Conservation (phyloP, 2,113 vertebrate species). For the Myotis brandtii region DNA sequence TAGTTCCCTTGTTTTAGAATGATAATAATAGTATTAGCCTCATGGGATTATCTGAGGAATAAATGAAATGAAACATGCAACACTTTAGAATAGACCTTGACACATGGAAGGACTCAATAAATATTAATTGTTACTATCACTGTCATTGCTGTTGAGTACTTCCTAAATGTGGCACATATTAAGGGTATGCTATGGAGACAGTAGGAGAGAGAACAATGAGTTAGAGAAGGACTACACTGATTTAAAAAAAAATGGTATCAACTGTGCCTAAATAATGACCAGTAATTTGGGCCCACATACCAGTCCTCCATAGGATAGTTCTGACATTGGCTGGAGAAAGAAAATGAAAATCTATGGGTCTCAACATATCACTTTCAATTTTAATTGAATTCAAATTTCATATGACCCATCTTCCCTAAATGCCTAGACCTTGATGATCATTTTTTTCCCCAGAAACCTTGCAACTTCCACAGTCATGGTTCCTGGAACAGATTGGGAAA, state of each 20-base stretch:
- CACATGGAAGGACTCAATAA: not conserved
- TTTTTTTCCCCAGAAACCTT: slow-evolving; percentile 54
- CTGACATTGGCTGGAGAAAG: not conserved
- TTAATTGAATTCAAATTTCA: slow-evolving; percentile 32
- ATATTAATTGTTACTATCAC: not conserved
- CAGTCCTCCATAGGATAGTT: not conserved
- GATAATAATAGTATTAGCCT: not conserved
- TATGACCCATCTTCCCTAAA: slow-evolving; percentile 51
- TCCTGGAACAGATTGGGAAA: not conserved
- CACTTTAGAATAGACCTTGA: not conserved
- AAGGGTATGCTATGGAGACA: not conserved
- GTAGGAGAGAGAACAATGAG: not conserved
- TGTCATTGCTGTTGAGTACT: not conserved
- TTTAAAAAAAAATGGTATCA: not conserved
- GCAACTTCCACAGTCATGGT: slow-evolving; percentile 16
- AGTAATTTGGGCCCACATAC: not conserved
- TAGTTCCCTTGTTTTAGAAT: not conserved
- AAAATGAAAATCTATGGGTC: not conserved
- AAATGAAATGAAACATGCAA: not conserved
- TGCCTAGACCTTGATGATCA: slow-evolving; percentile 39
- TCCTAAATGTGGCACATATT: not conserved
- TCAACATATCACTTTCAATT: not conserved
- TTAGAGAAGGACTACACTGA: not conserved
- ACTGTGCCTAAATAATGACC: not conserved
- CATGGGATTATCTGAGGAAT: not conserved